Evolutionary conservation across 1,140 invertebrate genomes (phyloP), one percentile per base, ranked within the genome.

Genomic region (Drosophila varians): DNA sequence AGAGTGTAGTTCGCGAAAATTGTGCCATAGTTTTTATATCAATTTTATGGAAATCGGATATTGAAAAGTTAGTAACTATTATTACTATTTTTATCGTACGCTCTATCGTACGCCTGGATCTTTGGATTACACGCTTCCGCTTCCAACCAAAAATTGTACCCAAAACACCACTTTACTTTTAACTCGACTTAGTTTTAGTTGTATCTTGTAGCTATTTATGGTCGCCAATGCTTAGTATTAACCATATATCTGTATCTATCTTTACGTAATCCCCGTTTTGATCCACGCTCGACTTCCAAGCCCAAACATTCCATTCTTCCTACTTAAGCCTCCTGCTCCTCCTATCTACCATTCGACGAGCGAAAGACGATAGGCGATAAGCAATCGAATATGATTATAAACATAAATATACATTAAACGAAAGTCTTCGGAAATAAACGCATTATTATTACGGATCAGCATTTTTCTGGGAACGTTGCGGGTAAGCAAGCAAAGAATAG

Each of bases 201-300:
- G 31, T 69, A 73, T 38, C 19, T 65, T 65, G 46, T 77, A 61
- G 52, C 69, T 80, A 80, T 75, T 79, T 80, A 80, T 79, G 42
- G 53, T 65, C 60, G 42, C 45, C 49, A 56, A 36, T 56, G 57
- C 53, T 57, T 82, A 80, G 77, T 82, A 80, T 82, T 80, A 82
- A 75, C 54, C 68, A 51, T n/a, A 31, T 53, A 26, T 47, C 4
- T 25, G 19, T 4, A 25, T 3, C n/a, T n/a, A 34, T 49, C 19
- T 16, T 52, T 31, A 21, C 26, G 25, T 25, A 40, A 28, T 2
- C 25, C 5, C 25, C 8, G n/a, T 11, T 16, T 21, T 38, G 11
- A 52, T 38, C 11, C 31, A 34, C 4, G 4, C 7, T 16, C 36
- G 42, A n/a, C 9, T 7, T 38, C 8, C 3, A 11, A 40, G 14